phyloP scores from a whole-genome alignment of 2,797 vertebrate genomes.

The Pantherophis alleghaniensis region DNA sequence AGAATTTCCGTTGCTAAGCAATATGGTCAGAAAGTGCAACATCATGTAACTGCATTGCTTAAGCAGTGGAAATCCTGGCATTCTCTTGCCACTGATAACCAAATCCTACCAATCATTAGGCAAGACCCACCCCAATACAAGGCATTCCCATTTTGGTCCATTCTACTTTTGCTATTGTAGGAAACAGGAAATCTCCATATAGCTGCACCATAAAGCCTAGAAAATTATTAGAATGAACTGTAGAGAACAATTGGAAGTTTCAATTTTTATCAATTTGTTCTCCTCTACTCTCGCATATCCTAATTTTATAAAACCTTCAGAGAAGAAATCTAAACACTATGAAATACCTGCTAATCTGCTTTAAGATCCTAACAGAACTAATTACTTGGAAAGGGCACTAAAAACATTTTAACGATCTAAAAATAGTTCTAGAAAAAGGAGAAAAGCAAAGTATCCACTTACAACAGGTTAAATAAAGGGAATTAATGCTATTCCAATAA shows the following conservation, averaged over 20 bases:
- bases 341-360: not conserved
- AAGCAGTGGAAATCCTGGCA: not conserved
- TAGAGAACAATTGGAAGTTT: not conserved
- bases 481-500: not conserved
- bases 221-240: not conserved
- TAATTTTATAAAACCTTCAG: not conserved
- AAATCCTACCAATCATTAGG: not conserved
- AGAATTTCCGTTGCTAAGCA: not conserved
- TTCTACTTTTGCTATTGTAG: not conserved
- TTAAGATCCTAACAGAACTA: not conserved
- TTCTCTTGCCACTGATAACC: not conserved
- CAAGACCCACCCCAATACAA: not conserved
- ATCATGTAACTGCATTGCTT: not conserved
- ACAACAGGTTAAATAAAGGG: not conserved
- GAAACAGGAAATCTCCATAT: not conserved
- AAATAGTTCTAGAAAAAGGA: not conserved
- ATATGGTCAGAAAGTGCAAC: not conserved
- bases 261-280: not conserved
- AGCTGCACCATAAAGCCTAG: not conserved
- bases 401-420: not conserved
- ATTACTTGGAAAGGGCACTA: not conserved
- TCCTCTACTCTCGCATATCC: not conserved
- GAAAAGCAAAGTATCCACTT: not conserved
- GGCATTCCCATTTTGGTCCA: not conserved
- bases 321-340: not conserved